Evolutionary conservation across 2,888 invertebrate genomes (phyloP), one percentile per base, ranked within the genome.

Genomic region (Chalcosyrphus nemorum): DNA sequence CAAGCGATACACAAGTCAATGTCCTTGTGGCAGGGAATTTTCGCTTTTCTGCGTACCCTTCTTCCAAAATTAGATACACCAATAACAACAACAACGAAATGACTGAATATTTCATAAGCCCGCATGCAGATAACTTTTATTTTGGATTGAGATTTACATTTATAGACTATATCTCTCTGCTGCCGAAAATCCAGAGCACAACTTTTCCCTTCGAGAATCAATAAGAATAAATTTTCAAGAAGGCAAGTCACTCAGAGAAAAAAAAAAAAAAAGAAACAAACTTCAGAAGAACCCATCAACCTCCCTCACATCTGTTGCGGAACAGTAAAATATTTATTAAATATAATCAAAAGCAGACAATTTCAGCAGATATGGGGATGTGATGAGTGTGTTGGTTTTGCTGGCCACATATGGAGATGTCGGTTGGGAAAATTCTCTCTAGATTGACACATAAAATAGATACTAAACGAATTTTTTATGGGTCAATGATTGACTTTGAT

Each of bases 301-400:
- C 52, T 21, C 32, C 41, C 7, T 24, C 71, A 29, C 41, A 63
- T 56, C 45, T 77, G 47, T 59, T 54, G 77, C 41, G 43, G 32
- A 54, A 65, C 50, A 72, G 47, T 66, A 72, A 72, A 77, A 78
- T 78, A 57, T 78, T 78, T 82, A 82, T 82, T 82, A 82, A 77
- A 78, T 68, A 63, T 68, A 63, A 74, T 78, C 72, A 56, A 68
- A 35, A 54, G 13, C 72, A 47, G 68, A 68, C 59, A 66, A 41
- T 57, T 75, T 75, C 32, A 47, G 41, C 21, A n/a, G 24, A 63
- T 13, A 54, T 32, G 52, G 11, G 11, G 19, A 54, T 56, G 29
- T 21, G 13, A 41, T 43, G 19, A 27, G 50, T 24, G 15, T 29
- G n/a, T n/a, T n/a, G n/a, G n/a, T 38, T 66, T 29, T 71, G 3